Evolutionary conservation across 2,797 vertebrate genomes (phyloP).

Genomic region (Coccyzus lansbergi): DNA sequence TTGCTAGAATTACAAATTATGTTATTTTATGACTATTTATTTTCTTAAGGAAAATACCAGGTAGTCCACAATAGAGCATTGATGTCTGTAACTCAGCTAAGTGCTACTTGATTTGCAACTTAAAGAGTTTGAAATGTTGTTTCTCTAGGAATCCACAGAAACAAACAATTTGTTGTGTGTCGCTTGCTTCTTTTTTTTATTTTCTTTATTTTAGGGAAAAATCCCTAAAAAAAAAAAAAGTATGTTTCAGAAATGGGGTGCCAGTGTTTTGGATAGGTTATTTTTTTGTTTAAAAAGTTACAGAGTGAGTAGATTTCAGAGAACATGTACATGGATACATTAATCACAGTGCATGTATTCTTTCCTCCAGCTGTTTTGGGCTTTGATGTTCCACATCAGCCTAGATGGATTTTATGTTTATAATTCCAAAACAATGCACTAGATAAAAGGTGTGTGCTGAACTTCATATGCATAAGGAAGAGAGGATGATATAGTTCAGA

Average conservation of each 20-base stretch:
- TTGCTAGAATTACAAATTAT: neutral
- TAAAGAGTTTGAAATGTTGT: neutral
- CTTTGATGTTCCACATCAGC: neutral
- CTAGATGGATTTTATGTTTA: neutral
- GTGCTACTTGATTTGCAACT: neutral
- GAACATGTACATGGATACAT: neutral
- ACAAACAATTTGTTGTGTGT: accelerated
- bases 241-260: neutral
- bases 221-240: accelerated
- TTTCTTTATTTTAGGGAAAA: neutral
- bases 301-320: neutral
- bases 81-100: neutral
- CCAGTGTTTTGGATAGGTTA: neutral
- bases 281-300: neutral
- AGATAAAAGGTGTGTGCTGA: neutral
- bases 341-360: neutral
- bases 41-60: neutral
- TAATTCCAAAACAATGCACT: neutral
- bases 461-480: neutral
- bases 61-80: neutral
- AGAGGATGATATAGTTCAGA: neutral
- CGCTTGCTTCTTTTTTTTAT: neutral
- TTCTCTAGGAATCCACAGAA: neutral
- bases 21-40: neutral
- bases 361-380: accelerated